Evolutionary conservation across 2,797 vertebrate genomes (phyloP), one percentile per base, ranked within the genome.

Genomic region (Chrosomus eos): DNA sequence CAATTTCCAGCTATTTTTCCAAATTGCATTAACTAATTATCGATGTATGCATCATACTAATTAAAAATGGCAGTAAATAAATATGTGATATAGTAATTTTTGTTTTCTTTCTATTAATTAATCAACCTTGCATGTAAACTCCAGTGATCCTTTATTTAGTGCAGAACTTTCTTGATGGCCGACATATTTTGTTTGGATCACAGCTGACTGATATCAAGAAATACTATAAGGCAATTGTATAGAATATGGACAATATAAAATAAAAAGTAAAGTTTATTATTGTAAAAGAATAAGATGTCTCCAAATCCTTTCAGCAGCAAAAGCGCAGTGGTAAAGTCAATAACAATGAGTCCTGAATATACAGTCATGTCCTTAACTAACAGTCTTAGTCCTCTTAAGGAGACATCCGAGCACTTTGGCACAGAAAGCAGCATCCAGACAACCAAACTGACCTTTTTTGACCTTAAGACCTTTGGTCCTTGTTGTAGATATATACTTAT

Each of bases 351-450:
- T n/a, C 19, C 36, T 81, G 14, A 60, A 36, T n/a, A 82, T 21
- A 21, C 58, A 62, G 14, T 68, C 38, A 19, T 86, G 80, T 82
- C 72, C 80, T 77, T 13, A 72, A 45, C n/a, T 77, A 53, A 48
- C 26, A 51, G 4, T n/a, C 83, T 78, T 60, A 79, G 75, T 64
- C 76, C 80, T 82, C 72, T 26, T 82, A 76, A 60, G n/a, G 31
- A 60, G 51, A 75, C 79, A 58, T 48, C 36, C 23, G 18, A 72
- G 53, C 80, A 31, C 26, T 55, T 66, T 36, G 43, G 26, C 33
- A 19, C 3, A 72, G n/a, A 72, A 1, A 68, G 28, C 21, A 16
- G 28, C 23, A 28, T 74, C n/a, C n/a, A 77, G 64, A 70, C 16
- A 64, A 70, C 38, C 6, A 38, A 72, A 51, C 19, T 78, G 38